Base-by-base conservation (phyloP, 1,140 invertebrate genomes). In the Frieseomelitta varia region DNA sequence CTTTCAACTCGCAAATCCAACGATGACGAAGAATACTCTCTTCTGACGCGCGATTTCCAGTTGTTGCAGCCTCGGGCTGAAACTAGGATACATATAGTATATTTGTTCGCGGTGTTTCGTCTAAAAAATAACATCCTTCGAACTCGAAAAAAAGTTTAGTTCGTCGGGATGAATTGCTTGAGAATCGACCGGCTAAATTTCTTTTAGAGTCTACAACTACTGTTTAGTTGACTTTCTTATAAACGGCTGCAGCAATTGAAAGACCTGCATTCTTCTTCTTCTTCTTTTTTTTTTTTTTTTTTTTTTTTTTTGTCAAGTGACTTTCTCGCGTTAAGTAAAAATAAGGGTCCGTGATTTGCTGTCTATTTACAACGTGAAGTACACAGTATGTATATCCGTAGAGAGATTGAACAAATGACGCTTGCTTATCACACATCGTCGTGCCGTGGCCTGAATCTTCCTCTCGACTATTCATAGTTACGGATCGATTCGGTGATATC, bases 311-410 rank as follows among this genome's bases (percentile, higher is more conserved):
- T 47, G 39, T 76, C 63, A 67, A 72, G 74, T 73, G 65, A 63
- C 61, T 85, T 55, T 67, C 30, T 85, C 55, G 61, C n/a, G 71
- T 79, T 81, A 85, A 77, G 78, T 84, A 76, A 81, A 90, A 88
- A 87, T 88, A 77, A 87, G 78, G 78, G 82, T 89, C 67, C 85
- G 85, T 88, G 89, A 90, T 91, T 91, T 88, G 80, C 87, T 55
- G 81, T 85, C 90, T 93, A 93, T 93, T 90, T 93, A 93, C 92
- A 93, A 89, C 79, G 68, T 90, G 85, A 91, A 89, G 81, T 86
- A 90, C 76, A 90, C 89, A 88, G 24, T 71, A 90, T 77, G 72
- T 87, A 87, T 85, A 78, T 84, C 39, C 67, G 61, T 84, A 73
- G 74, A 79, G 69, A 85, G 61, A 68, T 90, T 84, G 84, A 88